Evolutionary conservation across 2,113 vertebrate genomes (phyloP).

Genomic region (Chloropsis cyanopogon): DNA sequence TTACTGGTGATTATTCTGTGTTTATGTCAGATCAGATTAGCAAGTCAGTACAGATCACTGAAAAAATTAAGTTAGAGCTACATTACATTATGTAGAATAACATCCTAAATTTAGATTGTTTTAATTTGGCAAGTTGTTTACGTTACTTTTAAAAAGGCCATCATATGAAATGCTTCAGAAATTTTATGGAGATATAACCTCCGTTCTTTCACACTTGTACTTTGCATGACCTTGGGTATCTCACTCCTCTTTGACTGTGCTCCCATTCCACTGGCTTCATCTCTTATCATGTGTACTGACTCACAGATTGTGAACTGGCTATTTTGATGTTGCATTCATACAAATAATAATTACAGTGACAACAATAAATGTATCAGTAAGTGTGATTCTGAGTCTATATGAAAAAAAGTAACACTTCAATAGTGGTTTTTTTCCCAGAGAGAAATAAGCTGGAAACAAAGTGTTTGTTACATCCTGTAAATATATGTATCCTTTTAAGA

Average conservation of each 20-base stretch:
- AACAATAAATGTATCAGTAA: neutral
- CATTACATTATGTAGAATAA: neutral
- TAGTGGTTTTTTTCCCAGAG: neutral
- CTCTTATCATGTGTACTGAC: neutral
- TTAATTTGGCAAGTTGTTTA: neutral
- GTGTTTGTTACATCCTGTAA: neutral
- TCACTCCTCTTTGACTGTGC: neutral
- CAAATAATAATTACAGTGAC: neutral
- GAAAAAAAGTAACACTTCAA: neutral
- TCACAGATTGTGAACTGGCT: neutral
- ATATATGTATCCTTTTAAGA: neutral
- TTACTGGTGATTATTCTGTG: conserved; percentile 26
- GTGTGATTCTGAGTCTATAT: neutral
- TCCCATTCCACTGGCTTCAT: neutral
- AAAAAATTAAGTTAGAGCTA: neutral
- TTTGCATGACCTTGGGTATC: neutral
- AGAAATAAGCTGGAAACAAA: neutral
- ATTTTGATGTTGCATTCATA: neutral
- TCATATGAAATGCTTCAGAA: neutral
- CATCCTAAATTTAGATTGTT: neutral
- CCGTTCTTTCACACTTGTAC: neutral
- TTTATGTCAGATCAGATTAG: conserved; percentile 19
- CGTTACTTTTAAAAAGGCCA: neutral
- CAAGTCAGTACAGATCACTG: neutral
- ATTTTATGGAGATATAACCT: neutral